Evolutionary conservation across 1,140 invertebrate species (phyloP).

Genomic region (Aphaenogaster rudis): DNA sequence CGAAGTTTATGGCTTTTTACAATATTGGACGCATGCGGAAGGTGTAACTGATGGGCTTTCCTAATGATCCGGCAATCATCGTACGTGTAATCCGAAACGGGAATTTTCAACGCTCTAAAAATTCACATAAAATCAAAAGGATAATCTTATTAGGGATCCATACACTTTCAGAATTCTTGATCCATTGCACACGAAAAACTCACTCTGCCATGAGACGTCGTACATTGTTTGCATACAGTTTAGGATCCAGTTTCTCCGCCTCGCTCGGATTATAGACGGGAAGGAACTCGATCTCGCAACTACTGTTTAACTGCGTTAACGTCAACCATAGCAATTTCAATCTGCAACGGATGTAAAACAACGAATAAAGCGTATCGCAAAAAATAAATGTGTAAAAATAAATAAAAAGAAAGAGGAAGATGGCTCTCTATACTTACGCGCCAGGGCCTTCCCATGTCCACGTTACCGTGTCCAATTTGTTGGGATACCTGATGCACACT

Average conservation of each 20-base stretch:
- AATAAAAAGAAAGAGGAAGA: neutral
- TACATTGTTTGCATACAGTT: conserved; percentile 96
- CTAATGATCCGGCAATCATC: conserved; percentile 96
- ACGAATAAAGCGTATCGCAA: neutral
- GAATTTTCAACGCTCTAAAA: conserved; percentile 92
- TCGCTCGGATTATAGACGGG: conserved; percentile 96
- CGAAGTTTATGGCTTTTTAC: conserved; percentile 93
- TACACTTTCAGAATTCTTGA: neutral
- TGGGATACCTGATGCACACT: conserved; percentile 96
- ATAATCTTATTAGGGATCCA: neutral
- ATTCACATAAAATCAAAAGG: conserved; percentile 76
- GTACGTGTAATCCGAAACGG: conserved; percentile 96
- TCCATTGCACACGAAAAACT: conserved; percentile 80
- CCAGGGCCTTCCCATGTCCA: conserved; percentile 99
- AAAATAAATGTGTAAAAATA: neutral
- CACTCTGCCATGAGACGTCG: conserved; percentile 96
- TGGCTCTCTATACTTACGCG: conserved; percentile 91
- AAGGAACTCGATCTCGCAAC: conserved; percentile 97
- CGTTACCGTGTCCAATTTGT: conserved; percentile 96
- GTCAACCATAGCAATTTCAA: conserved; percentile 96
- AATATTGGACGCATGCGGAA: conserved; percentile 91
- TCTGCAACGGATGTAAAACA: conserved; percentile 87
- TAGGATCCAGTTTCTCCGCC: conserved; percentile 95
- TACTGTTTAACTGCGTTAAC: conserved; percentile 95
- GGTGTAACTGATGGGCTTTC: conserved; percentile 92